Evolutionary conservation across 2,797 vertebrate species (phyloP), one percentile per base, ranked within the genome.

Genomic region (Leucoraja ocellata): DNA sequence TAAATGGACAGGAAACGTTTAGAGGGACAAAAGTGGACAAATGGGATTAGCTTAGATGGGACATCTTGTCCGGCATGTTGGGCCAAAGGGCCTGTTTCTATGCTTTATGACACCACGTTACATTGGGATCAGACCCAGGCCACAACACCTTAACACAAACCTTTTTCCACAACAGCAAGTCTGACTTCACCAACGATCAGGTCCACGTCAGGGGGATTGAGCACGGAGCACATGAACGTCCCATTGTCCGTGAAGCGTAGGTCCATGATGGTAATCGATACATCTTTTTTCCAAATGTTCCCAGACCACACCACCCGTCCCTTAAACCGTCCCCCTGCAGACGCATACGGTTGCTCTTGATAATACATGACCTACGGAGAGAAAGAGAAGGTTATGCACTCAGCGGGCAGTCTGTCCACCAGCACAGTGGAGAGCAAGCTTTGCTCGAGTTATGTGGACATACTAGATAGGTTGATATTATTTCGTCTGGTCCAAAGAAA

Each of bases 271-370:
- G 98, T 93, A 93, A 99, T 99, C 95, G 98, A 98, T 79, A 97
- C 98, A 0, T 99, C 98, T 0, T 97, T 97, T 93, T 97, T 97
- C 32, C 28, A 93, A 0, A 98, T 98, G 96, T 99, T 97, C 18
- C 98, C 98, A 79, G 98, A 97, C 93, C 98, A 99, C 95, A 98
- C 97, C 94, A 99, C 95, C 8, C 98, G 95, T 94, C 98, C 98
- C 94, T 97, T 97, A 96, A 99, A 99, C 0, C 95, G 96, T 0
- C 98, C 98, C 93, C 98, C 97, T 74, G 98, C 97, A 11, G 98
- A 98, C 0, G 98, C 95, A 74, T 98, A 98, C 16, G 98, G 95
- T 0, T 98, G 98, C 13, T 98, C 96, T 61, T 97, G 97, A n/a
- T 96, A 99, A 96, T 99, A 98, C 95, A 99, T 98, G 95, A 99